A percentile compares a stretch with the other conserved stretches of the same genome.
Evolutionary conservation across 2,888 invertebrate species (phyloP).

Genomic region (Pristionchus japonicus): DNA sequence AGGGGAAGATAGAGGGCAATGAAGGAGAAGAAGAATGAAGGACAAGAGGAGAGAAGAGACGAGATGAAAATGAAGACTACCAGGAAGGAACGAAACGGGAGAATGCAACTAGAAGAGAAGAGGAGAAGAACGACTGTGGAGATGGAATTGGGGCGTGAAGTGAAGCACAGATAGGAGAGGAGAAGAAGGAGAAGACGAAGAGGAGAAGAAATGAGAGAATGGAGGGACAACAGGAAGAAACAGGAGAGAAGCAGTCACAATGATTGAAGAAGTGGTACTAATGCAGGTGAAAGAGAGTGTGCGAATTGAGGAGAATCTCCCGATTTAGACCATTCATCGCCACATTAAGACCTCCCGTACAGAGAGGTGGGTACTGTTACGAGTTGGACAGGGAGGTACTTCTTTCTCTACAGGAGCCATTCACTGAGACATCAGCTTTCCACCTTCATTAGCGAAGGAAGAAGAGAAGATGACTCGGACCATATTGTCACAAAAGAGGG

Average conservation of each 20-base stretch:
- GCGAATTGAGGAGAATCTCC: neutral
- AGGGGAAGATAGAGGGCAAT: conserved; percentile 46
- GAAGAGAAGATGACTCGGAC: neutral
- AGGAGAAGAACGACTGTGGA: conserved; percentile 20
- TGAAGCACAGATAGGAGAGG: conserved; percentile 10
- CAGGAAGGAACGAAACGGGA: conserved; percentile 6
- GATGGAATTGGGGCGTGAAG: conserved; percentile 45
- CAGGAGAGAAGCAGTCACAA: neutral
- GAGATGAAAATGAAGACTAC: neutral
- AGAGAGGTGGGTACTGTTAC: neutral
- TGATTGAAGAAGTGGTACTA: neutral
- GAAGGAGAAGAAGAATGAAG: neutral
- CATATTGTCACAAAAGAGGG: neutral
- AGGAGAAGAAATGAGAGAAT: conserved; percentile 23
- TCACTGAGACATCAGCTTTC: conserved; percentile 15
- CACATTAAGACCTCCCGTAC: neutral
- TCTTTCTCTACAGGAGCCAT: neutral
- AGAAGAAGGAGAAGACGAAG: conserved; percentile 44
- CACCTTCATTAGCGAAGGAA: conserved; percentile 27
- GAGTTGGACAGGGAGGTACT: neutral
- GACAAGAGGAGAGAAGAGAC: conserved; percentile 31
- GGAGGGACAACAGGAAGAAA: conserved; percentile 8
- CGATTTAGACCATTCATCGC: neutral
- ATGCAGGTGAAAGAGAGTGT: neutral
- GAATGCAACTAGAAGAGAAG: conserved; percentile 38